Evolutionary conservation across 2,888 invertebrate genomes (phyloP).

Genomic region (Drosophila sordidapex): DNA sequence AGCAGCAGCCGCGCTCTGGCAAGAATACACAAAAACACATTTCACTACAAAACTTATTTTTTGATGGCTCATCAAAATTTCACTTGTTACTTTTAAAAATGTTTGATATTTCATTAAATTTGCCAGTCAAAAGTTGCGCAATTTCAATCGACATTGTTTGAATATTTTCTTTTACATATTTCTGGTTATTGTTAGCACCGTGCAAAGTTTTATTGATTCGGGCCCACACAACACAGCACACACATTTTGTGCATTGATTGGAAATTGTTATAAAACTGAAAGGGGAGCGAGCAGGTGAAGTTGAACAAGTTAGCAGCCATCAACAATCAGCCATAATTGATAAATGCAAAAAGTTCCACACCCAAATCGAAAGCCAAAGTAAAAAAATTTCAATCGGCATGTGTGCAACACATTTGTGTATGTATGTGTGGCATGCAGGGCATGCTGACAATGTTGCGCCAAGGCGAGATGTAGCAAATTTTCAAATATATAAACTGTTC

Average conservation of each 20-base stretch:
- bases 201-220: slow-evolving; percentile 55
- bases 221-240: background rate
- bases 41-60: slow-evolving; percentile 16
- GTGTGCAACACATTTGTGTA: background rate
- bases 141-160: slow-evolving; percentile 29
- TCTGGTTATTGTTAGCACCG: slow-evolving; percentile 17
- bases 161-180: slow-evolving; percentile 7
- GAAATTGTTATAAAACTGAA: slow-evolving; percentile 35
- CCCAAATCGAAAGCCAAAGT: slow-evolving; percentile 14
- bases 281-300: slow-evolving; percentile 23
- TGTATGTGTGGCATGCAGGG: background rate
- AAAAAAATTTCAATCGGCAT: background rate
- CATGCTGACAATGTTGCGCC: slow-evolving; percentile 13
- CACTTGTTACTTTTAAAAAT: slow-evolving; percentile 14
- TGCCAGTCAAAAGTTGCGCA: slow-evolving; percentile 22
- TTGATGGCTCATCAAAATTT: slow-evolving; percentile 47
- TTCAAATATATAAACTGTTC: background rate
- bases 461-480: background rate
- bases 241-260: slow-evolving; percentile 44
- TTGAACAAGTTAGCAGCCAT: slow-evolving; percentile 34
- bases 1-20: slow-evolving; percentile 36
- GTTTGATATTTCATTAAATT: slow-evolving; percentile 26
- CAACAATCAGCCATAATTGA: slow-evolving; percentile 54
- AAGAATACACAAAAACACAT: slow-evolving; percentile 18
- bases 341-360: slow-evolving; percentile 43